Conservation (phyloP, 2,797 vertebrate genomes). For the Okamejei kenojei region DNA sequence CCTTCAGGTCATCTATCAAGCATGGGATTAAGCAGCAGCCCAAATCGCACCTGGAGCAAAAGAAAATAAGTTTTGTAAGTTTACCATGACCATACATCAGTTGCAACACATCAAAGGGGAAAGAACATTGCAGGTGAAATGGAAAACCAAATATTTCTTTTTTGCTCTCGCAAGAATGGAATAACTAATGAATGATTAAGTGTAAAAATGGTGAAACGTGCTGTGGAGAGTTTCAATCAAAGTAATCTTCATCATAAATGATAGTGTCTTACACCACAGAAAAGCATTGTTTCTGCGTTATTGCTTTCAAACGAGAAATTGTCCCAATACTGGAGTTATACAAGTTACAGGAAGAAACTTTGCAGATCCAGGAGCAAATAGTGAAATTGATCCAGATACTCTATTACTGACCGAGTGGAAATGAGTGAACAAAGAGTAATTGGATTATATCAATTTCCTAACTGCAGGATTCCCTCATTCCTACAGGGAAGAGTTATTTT, state of each 20-base stretch:
- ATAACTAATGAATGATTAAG: too few species aligned
- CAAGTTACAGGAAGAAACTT: too few species aligned
- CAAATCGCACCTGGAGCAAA: slow-evolving; percentile 75
- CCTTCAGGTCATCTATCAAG: slow-evolving; percentile 94
- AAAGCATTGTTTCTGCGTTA: background rate
- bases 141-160: too few species aligned
- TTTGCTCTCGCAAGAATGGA: too few species aligned
- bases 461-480: background rate
- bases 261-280: background rate
- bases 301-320: background rate
- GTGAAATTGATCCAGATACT: background rate
- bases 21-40: slow-evolving; percentile 97
- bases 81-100: background rate
- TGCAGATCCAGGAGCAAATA: background rate
- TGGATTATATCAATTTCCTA: background rate
- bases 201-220: background rate
- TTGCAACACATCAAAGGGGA: background rate
- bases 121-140: too few species aligned
- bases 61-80: background rate
- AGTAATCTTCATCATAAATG: background rate
- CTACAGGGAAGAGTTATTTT: background rate
- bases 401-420: background rate
- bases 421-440: background rate
- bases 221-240: background rate
- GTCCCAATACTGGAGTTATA: background rate